phyloP scores from a whole-genome alignment of 2,113 vertebrate genomes.

The Carassius carassius region DNA sequence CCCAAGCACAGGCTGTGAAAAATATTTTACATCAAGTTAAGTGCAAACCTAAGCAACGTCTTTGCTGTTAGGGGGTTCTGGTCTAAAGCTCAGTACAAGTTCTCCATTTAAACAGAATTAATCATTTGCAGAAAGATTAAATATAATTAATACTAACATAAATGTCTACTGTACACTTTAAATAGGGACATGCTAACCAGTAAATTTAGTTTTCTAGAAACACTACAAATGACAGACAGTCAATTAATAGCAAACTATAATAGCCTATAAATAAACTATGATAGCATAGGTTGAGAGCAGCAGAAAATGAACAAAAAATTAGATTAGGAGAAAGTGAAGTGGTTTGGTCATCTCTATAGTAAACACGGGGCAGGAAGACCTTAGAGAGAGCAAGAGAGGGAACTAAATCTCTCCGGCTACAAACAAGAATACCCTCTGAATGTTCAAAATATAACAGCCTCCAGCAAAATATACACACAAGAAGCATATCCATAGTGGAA shows the following conservation, averaged over 20 bases:
- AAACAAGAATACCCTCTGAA: conserved; percentile 20
- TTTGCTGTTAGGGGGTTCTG: neutral
- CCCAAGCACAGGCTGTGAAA: neutral
- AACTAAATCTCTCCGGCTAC: conserved; percentile 5
- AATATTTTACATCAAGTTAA: neutral
- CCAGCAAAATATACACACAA: conserved; percentile 32
- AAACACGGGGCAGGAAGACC: conserved; percentile 46
- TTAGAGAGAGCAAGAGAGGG: conserved; percentile 30
- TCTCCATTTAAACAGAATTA: neutral
- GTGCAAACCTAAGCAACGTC: conserved; percentile 2
- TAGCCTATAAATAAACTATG: no score
- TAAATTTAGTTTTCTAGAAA: conserved; percentile 14
- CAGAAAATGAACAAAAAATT: conserved; percentile 18
- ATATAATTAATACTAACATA: conserved; percentile 51
- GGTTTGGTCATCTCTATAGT: conserved; percentile 28
- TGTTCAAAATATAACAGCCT: neutral
- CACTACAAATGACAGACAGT: conserved; percentile 36
- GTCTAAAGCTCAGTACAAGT: neutral
- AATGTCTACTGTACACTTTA: conserved; percentile 47
- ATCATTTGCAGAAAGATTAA: conserved; percentile 22
- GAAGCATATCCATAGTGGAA: conserved; percentile 12
- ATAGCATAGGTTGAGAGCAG: no score
- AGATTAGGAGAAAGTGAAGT: neutral
- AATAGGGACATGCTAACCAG: conserved; percentile 50
- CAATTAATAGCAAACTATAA: conserved; percentile 41